Percentiles rank a stretch among this genome's conserved stretches.
These are phyloP conservation scores for Uloborus plumipes DNA, from an alignment of 2,888 invertebrate species.

Conservation along the genomic window DNA sequence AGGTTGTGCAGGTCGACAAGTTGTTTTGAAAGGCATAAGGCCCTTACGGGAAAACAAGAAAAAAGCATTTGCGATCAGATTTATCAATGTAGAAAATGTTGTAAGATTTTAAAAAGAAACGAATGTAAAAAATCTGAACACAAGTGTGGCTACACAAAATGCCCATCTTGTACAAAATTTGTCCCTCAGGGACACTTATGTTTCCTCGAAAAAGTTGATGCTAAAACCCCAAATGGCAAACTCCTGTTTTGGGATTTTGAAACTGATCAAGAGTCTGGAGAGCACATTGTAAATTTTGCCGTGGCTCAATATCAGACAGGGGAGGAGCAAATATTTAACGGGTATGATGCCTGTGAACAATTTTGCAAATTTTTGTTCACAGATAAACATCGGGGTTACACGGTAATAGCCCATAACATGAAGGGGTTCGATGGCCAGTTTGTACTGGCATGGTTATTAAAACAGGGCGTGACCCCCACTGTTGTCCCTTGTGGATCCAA, in stretches of 20 bases:
- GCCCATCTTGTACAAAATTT: neutral
- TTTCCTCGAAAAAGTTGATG: neutral
- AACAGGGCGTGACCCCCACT: neutral
- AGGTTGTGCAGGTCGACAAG: neutral
- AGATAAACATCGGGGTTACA: neutral
- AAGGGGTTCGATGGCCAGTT: constrained; percentile 3
- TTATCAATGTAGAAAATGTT: neutral
- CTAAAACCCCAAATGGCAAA: neutral
- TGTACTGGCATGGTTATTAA: neutral
- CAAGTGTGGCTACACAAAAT: neutral
- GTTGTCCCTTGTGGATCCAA: neutral
- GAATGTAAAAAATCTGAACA: neutral
- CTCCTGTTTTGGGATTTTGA: neutral
- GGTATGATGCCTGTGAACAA: constrained; percentile 1
- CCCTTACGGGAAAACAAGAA: neutral
- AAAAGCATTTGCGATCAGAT: neutral
- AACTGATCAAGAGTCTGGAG: neutral
- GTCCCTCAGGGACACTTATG: neutral
- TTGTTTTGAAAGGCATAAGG: neutral
- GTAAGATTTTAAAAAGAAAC: neutral
- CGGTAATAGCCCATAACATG: neutral
- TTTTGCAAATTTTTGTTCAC: neutral
- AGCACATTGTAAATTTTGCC: neutral
- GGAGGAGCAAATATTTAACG: neutral
- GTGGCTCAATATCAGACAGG: neutral